Evolutionary conservation across 1,140 invertebrate genomes (phyloP), one percentile per base, ranked within the genome.

Genomic region (Sminthurides bifidus): DNA sequence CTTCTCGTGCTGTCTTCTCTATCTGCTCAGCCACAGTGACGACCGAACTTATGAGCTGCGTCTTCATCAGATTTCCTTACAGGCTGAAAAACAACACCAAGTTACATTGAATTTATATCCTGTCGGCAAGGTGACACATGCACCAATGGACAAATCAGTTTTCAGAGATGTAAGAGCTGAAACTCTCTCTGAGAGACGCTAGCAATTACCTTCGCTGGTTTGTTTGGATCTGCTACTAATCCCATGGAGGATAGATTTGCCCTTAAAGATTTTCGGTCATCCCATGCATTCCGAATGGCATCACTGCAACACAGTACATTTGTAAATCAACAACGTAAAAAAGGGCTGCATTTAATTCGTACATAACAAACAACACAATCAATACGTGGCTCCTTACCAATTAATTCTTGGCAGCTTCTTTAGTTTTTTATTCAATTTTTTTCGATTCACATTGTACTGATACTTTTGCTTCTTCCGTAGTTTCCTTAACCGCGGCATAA

Each of bases 161-260:
- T n/a, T n/a, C n/a, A n/a, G n/a, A n/a, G n/a, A n/a, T n/a, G n/a
- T n/a, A n/a, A n/a, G n/a, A n/a, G n/a, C n/a, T n/a, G n/a, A n/a
- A n/a, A n/a, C n/a, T n/a, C n/a, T n/a, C n/a, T n/a, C n/a, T n/a
- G n/a, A n/a, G n/a, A n/a, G n/a, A n/a, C n/a, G n/a, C n/a, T 5
- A 26, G 23, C 10, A 12, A 21, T 12, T 26, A 48, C 12, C 6
- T 12, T 10, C 12, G 29, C 21, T 26, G 24, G 21, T 38, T 2
- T 24, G 43, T 58, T 64, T 4, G 62, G 45, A 49, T 64, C 62
- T 10, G 54, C 58, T 15, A 64, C 37, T 37, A 64, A 51, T 10
- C 62, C 62, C 62, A 64, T 64, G 2, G 52, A 45, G 8, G 55
- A 53, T 17, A 64, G 21, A 35, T 64, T 64, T 12, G 60, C 45